Conservation (phyloP, 2,113 vertebrate genomes). For the Tetraodon nigroviridis region DNA sequence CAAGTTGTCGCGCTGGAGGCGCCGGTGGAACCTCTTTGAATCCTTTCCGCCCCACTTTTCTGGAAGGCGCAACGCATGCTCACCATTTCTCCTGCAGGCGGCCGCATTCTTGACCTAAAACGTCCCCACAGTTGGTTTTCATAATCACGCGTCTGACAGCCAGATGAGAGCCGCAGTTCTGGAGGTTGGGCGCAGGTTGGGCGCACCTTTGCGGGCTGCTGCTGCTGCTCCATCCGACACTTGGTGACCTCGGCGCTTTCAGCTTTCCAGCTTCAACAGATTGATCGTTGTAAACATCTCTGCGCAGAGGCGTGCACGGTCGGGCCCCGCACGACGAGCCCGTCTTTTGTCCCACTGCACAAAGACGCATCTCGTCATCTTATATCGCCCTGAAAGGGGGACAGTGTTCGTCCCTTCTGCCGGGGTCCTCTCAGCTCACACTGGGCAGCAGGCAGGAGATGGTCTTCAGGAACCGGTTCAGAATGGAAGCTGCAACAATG, state of each 20-base stretch:
- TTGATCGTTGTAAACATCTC: background rate
- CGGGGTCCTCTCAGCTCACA: background rate
- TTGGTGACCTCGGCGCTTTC: no score
- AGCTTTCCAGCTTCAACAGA: background rate
- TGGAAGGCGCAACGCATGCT: conserved; percentile 62
- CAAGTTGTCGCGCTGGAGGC: conserved; percentile 53
- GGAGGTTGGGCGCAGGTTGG: background rate
- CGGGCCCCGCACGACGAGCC: no score
- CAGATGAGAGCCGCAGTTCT: conserved; percentile 44
- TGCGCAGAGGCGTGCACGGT: background rate
- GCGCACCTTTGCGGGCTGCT: no score
- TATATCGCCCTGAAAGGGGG: conserved; percentile 12
- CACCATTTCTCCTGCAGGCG: conserved; percentile 58
- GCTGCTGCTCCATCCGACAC: no score
- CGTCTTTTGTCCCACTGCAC: conserved; percentile 10
- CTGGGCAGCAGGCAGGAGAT: conserved; percentile 29
- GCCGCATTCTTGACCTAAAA: conserved; percentile 68
- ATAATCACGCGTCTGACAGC: conserved; percentile 64
- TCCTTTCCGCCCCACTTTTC: conserved; percentile 3
- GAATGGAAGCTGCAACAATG: conserved; percentile 16
- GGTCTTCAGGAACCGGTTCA: conserved; percentile 21
- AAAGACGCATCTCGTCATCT: conserved; percentile 16
- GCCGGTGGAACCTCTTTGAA: conserved; percentile 37
- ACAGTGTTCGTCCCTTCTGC: conserved; percentile 9
- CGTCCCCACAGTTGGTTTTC: conserved; percentile 66